These are phyloP conservation scores for Limnodromus scolopaceus DNA, from an alignment of 2,797 vertebrate species.

Conservation along the genomic window DNA sequence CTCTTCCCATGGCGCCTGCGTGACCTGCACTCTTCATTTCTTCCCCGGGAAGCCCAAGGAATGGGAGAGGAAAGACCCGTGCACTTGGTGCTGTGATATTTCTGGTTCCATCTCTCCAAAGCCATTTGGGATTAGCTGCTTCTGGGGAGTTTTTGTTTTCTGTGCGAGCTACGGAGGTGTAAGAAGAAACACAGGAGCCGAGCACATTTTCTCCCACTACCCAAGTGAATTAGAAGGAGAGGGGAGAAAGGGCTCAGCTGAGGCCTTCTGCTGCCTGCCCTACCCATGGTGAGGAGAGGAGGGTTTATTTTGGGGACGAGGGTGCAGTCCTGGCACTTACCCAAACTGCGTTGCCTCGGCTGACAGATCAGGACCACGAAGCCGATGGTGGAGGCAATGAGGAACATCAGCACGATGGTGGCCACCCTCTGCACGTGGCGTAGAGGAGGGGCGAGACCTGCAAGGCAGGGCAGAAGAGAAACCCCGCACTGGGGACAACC, in stretches of 20 bases:
- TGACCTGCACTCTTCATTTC: background rate
- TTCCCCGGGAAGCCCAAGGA: background rate
- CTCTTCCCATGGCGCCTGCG: background rate
- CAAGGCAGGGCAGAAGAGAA: background rate
- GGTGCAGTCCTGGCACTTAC: background rate
- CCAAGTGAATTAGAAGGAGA: accelerated
- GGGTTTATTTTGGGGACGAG: background rate
- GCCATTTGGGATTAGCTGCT: background rate
- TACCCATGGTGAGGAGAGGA: background rate
- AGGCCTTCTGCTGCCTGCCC: background rate
- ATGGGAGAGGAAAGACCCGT: background rate
- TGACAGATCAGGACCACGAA: background rate
- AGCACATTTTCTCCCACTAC: background rate
- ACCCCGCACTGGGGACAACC: background rate
- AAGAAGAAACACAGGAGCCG: background rate
- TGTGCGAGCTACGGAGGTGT: background rate
- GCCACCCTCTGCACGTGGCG: background rate
- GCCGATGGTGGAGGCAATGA: accelerated
- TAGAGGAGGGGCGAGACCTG: background rate
- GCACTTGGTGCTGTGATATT: accelerated
- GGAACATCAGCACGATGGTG: accelerated
- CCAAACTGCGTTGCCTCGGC: accelerated
- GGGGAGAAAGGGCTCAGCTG: background rate
- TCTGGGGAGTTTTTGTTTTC: background rate
- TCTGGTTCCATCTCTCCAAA: background rate